Evolutionary conservation across 2,888 invertebrate genomes (phyloP).

Genomic region (Calephelis perditalis): DNA sequence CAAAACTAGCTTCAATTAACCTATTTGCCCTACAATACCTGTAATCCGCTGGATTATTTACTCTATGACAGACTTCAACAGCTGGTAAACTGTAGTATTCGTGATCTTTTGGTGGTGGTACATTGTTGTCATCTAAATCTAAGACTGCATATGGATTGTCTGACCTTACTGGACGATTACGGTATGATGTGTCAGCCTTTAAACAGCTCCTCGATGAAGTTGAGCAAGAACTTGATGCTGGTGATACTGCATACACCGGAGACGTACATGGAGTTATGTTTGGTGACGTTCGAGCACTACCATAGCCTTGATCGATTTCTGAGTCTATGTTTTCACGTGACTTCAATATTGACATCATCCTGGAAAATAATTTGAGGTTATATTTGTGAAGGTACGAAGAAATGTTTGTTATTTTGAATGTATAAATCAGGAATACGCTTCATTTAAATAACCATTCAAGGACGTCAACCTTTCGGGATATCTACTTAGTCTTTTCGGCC

Average conservation of each 20-base stretch:
- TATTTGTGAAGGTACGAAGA: background rate
- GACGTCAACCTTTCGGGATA: constrained; percentile 49
- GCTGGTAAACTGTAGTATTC: constrained; percentile 46
- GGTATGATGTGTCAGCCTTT: constrained; percentile 40
- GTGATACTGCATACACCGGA: constrained; percentile 48
- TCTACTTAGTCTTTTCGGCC: constrained; percentile 68
- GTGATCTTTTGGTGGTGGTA: constrained; percentile 32
- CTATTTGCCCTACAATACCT: constrained; percentile 55
- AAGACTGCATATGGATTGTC: constrained; percentile 37
- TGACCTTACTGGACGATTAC: constrained; percentile 39
- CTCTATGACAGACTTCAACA: constrained; percentile 48
- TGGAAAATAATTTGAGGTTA: constrained; percentile 32
- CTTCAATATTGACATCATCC: constrained; percentile 68
- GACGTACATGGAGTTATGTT: constrained; percentile 56
- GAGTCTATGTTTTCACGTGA: constrained; percentile 49
- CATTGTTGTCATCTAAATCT: constrained; percentile 43
- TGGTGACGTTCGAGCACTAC: constrained; percentile 60
- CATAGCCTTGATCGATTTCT: constrained; percentile 61
- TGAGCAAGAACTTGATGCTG: constrained; percentile 49
- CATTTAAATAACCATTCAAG: constrained; percentile 57
- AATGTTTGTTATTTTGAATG: background rate
- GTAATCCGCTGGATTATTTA: constrained; percentile 49
- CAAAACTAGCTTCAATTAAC: constrained; percentile 56
- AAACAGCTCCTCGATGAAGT: constrained; percentile 41
- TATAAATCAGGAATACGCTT: constrained; percentile 49